Base-by-base conservation (phyloP, 2,888 invertebrate species). In the Ophion ellenae region DNA sequence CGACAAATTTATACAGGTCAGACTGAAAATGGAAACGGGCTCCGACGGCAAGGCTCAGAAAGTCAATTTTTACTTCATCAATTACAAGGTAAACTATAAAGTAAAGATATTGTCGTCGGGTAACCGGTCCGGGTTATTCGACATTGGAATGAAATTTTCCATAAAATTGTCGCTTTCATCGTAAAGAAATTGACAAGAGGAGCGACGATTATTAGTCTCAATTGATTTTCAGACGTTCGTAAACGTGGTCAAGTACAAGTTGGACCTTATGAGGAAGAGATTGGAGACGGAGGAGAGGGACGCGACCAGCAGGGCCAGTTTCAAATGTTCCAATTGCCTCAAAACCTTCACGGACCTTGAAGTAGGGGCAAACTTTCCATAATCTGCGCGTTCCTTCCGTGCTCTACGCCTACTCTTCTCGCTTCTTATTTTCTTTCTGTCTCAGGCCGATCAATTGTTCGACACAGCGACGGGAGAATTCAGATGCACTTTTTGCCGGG, bases 21-120 rank as follows among this genome's bases (percentile, higher is more conserved):
- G 98, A 90, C 95, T 99, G 90, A 97, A 98, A 95, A 98, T 99
- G 97, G 99, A 99, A 95, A 99, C 99, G 79, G 98, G 98, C 59
- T 96, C 96, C 0, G 99, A 99, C 94, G 98, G 98, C 5, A 98
- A 98, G 95, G 98, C 98, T 53, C 98, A 98, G 91, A 98, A 98
- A 95, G 98, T 99, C 28, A 99, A 99, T 94, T 99, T 99, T 94
- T 99, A 99, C 94, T 99, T 98, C 92, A 99, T 99, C 90, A 99
- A 99, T 94, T 99, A 99, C 94, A 98, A 98, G 93, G 95, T 96
- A 91, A 88, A 81, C 80, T 24, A 36, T 47, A 17, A 69, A 53
- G 40, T 6, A 9, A 14, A 28, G 28, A 47, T 14, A 17, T 17
- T 5, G 7, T 57, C 53, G 11, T 10, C 7, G 2, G 10, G 45